Evolutionary conservation across 2,113 vertebrate genomes (phyloP).

Genomic region (Muntiacus muntjak): DNA sequence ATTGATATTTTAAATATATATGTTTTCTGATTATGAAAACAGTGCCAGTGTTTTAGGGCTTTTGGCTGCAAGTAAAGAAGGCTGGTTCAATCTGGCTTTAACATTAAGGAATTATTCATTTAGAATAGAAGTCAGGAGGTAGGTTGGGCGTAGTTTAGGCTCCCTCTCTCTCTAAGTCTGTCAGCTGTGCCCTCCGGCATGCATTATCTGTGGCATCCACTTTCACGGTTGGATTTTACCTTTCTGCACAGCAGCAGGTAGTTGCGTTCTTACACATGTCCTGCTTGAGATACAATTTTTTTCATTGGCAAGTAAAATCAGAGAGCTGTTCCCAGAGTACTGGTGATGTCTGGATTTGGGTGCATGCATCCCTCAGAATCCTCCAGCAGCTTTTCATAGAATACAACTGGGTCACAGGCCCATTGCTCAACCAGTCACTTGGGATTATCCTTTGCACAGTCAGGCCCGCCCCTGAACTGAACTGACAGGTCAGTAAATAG

Average conservation of each 20-base stretch:
- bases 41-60: neutral
- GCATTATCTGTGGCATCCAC: neutral
- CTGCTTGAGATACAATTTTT: neutral
- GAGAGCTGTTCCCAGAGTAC: neutral
- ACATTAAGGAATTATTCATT: neutral
- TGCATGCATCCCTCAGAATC: neutral
- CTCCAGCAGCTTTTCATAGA: neutral
- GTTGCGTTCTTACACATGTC: neutral
- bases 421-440: neutral
- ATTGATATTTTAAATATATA: neutral
- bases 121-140: neutral
- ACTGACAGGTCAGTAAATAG: neutral
- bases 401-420: neutral
- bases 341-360: neutral
- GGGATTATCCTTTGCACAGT: neutral
- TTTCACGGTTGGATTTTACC: neutral
- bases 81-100: neutral
- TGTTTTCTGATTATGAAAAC: neutral
- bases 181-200: neutral
- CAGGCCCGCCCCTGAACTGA: neutral
- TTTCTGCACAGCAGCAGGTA: neutral
- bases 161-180: neutral
- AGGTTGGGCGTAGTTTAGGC: neutral
- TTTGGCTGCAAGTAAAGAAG: neutral
- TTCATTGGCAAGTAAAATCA: neutral